Percentiles rank a stretch among this genome's conserved stretches.
Evolutionary conservation across 2,797 vertebrate species (phyloP).

Genomic region (Somateria mollissima): DNA sequence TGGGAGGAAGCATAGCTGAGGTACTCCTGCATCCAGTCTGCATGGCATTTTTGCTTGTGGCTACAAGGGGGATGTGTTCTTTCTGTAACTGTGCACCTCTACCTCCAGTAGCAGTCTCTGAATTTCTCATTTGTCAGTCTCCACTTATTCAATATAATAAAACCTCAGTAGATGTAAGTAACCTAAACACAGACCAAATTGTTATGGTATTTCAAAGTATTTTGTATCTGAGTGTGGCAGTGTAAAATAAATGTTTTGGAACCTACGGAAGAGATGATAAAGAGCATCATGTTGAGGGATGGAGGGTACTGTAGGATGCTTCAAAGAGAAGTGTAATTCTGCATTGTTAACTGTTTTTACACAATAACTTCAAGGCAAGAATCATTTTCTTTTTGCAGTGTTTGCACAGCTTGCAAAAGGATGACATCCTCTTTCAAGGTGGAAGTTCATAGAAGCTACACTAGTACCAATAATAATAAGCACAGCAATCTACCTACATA

Average conservation of each 20-base stretch:
- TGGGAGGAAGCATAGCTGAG: background rate
- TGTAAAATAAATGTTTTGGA: background rate
- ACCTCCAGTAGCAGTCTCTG: background rate
- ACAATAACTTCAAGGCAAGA: background rate
- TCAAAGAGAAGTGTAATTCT: background rate
- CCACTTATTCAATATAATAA: fast-evolving
- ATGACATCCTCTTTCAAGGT: background rate
- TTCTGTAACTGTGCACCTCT: background rate
- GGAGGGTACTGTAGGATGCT: background rate
- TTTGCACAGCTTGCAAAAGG: fast-evolving
- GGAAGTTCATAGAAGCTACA: background rate
- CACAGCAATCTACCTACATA: background rate
- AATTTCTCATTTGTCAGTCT: background rate
- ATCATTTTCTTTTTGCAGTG: background rate
- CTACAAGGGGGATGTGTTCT: fast-evolving
- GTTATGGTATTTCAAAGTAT: background rate
- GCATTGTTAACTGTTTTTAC: background rate
- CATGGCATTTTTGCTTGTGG: background rate
- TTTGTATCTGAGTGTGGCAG: background rate
- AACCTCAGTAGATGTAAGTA: background rate
- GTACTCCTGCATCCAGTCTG: background rate
- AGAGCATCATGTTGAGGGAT: background rate
- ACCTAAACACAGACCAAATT: background rate
- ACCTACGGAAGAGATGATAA: background rate
- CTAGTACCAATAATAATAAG: background rate